phyloP scores from a whole-genome alignment of 2,888 invertebrate species.

The Nomada ferruginata region DNA sequence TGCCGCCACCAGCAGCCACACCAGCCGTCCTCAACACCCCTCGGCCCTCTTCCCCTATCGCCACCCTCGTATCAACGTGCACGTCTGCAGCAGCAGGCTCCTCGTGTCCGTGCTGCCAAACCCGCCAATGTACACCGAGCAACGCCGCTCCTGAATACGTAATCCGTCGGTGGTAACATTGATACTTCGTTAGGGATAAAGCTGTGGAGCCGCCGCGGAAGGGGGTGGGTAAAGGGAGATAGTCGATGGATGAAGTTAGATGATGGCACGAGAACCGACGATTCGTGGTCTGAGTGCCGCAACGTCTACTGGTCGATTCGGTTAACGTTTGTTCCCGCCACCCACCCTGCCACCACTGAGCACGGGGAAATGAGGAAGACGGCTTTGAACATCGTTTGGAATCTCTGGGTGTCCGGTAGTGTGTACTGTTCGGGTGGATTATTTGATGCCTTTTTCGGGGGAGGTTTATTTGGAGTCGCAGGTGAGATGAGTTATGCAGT shows the following conservation, averaged over 20 bases:
- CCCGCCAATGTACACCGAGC: conserved; percentile 72
- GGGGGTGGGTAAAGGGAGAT: neutral
- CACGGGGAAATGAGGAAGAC: neutral
- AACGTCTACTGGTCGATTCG: conserved; percentile 53
- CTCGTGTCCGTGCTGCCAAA: conserved; percentile 50
- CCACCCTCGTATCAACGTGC: conserved; percentile 31
- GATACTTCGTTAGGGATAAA: conserved; percentile 74
- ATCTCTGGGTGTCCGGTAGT: conserved; percentile 16
- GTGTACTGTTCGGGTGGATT: too few species aligned
- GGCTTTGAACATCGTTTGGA: neutral
- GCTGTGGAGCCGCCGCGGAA: conserved; percentile 7
- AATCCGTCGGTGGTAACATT: conserved; percentile 72
- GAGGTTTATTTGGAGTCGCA: too few species aligned
- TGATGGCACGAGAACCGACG: conserved; percentile 30
- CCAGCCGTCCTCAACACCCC: conserved; percentile 3
- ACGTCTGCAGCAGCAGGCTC: conserved; percentile 55
- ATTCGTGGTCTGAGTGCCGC: conserved; percentile 60
- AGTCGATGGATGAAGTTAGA: conserved; percentile 55
- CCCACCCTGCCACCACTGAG: conserved; percentile 9
- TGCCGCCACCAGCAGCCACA: conserved; percentile 42
- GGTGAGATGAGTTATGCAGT: too few species aligned
- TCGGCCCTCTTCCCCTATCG: neutral
- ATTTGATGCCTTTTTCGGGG: too few species aligned
- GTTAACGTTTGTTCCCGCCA: conserved; percentile 64
- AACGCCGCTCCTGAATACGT: conserved; percentile 73